Base-by-base conservation (phyloP, 2,888 invertebrate species). In the Cerceris rybyensis region DNA sequence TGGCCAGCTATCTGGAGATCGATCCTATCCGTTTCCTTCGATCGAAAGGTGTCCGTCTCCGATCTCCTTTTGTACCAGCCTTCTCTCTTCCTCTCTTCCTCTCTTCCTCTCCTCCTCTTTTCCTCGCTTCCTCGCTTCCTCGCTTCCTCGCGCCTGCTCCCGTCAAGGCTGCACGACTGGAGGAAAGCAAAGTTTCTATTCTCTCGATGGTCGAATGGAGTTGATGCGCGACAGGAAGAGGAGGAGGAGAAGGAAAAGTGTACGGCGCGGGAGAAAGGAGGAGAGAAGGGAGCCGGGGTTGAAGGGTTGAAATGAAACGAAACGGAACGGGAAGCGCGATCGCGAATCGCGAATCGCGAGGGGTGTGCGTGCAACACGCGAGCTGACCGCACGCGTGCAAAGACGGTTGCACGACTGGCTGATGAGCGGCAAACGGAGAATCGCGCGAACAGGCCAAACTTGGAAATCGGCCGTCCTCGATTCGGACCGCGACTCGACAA, bases 331-430 rank as follows among this genome's bases (percentile, higher is more conserved):
- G 73, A 59, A 78, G 66, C 67, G 28, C 28, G 28, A 28, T 28
- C 28, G 28, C 28, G 28, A 28, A 28, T 28, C 28, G 28, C 28
- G 28, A 4, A 28, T 28, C 28, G 28, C 64, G 73, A 76, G 60
- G 65, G 79, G 83, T 82, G 86, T 88, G 89, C 90, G 90, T 87
- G 88, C 87, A 85, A 90, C 90, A 90, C 90, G 90, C 90, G 87
- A 90, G 82, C 89, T 87, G 86, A 89, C 87, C 88, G 89, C 89
- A 89, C 88, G 90, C 89, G 89, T 89, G 88, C 85, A 88, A 90
- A 90, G 88, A 89, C 88, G 88, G 87, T 82, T 86, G 80, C 78
- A 71, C 46, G 46, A 42, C 50, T 70, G 61, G 28, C 78, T 84
- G 83, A 85, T 85, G 83, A 69, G 71, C 70, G 64, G 59, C 78